Base-by-base conservation (phyloP, 2,888 invertebrate species). In the Bombylius discolor region DNA sequence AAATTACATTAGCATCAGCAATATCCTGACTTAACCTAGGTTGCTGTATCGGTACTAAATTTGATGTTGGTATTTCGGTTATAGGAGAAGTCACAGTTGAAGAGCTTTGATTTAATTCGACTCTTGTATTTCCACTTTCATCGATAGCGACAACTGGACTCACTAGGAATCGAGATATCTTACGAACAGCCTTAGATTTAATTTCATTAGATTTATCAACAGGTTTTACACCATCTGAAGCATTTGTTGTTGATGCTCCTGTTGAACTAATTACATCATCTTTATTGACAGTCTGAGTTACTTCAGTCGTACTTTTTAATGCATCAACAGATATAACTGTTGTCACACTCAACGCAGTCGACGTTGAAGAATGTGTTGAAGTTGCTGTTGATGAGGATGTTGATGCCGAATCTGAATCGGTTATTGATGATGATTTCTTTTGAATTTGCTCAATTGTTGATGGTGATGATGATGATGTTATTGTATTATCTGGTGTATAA, bases 141-240 rank as follows among this genome's bases (percentile, higher is more conserved):
- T 60, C 50, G 23, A 56, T 57, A 66, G 83, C 83, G 42, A 85
- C 78, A 3, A 89, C 88, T 32, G 89, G 88, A 70, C 88, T 89
- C 63, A 89, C 88, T 68, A 88, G 79, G 74, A 89, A 89, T 56
- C 89, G 77, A 39, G 89, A 89, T 64, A 89, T 85, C 70, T 89
- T 89, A 58, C 88, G 76, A 47, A 78, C 78, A 51, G 80, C 80
- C 63, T 81, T 81, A 9, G 77, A 73, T 23, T 74, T 71, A 58
- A 77, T 77, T 44, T 60, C 57, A 12, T 8, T 42, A 33, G n/a
- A 44, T 11, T 12, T 34, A 33, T 42, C 2, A 34, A 36, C 13
- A 12, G 9, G n/a, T 49, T 33, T 8, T 12, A 32, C 5, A 39
- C 11, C 39, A 39, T 9, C 11, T 14, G 45, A n/a, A 3, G 6